Percentiles rank a stretch among this genome's conserved stretches.
Conservation (phyloP, 2,797 vertebrate genomes). For the Acipenser transmontanus region DNA sequence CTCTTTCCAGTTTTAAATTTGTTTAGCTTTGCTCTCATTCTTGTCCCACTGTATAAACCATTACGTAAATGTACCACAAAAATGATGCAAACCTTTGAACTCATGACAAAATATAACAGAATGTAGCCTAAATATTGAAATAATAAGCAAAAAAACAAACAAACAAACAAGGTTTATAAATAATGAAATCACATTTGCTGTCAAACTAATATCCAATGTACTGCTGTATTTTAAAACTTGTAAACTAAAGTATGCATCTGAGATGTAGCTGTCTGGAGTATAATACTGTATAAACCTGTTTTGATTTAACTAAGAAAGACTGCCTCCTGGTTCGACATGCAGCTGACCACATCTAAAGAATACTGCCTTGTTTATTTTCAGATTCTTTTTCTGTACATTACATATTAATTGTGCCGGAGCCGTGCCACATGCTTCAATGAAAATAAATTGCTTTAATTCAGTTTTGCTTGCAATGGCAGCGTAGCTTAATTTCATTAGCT, state of each 20-base stretch:
- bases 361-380: constrained; percentile 40
- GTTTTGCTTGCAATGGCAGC: constrained; percentile 76
- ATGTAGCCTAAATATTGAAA: too few relatives aligned
- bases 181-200: too few relatives aligned
- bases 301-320: constrained; percentile 44
- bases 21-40: too few relatives aligned
- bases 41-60: too few relatives aligned
- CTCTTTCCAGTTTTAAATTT: too few relatives aligned
- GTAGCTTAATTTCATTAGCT: constrained; percentile 98
- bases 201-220: too few relatives aligned
- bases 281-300: constrained; percentile 27
- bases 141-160: too few relatives aligned
- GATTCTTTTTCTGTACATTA: constrained; percentile 44
- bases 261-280: constrained; percentile 11
- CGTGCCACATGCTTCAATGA: constrained; percentile 90
- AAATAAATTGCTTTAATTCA: constrained; percentile 98
- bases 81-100: too few relatives aligned
- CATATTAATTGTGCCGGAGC: constrained; percentile 86
- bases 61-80: too few relatives aligned
- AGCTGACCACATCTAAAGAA: constrained; percentile 45
- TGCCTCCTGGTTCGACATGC: constrained; percentile 51
- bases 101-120: too few relatives aligned
- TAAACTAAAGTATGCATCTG: background rate
- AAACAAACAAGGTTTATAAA: too few relatives aligned
- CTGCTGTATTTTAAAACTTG: too few relatives aligned